Percentiles rank a stretch among this genome's conserved stretches.
phyloP scores from a whole-genome alignment of 2,797 vertebrate species.

The Pelobates cultripes region DNA sequence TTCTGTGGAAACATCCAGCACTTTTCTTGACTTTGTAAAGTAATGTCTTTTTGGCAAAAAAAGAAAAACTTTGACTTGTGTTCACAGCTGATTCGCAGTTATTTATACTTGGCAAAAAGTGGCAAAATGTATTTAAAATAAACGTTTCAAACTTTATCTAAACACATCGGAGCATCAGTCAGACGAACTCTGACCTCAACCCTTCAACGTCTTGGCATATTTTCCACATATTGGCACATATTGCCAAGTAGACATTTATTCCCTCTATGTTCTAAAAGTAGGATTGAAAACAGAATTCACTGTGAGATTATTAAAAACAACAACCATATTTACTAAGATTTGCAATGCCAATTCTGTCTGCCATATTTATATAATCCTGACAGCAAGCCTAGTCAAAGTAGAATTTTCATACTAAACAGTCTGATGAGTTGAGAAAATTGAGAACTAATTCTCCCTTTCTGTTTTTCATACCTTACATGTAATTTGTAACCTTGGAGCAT shows the following conservation, averaged over 20 bases:
- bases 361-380: too few species aligned
- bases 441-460: too few species aligned
- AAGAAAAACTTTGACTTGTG: background rate
- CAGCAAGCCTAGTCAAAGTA: too few species aligned
- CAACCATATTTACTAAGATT: background rate
- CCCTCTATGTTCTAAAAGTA: slow-evolving; percentile 24
- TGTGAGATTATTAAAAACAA: background rate
- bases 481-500: too few species aligned
- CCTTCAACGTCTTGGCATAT: slow-evolving; percentile 10
- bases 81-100: slow-evolving; percentile 17
- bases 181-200: slow-evolving; percentile 16
- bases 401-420: too few species aligned
- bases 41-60: background rate
- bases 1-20: background rate
- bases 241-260: slow-evolving; percentile 21
- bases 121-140: slow-evolving; percentile 18
- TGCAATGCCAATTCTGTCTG: background rate
- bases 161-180: background rate
- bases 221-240: slow-evolving; percentile 12
- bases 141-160: slow-evolving; percentile 3
- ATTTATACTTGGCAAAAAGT: slow-evolving; percentile 35
- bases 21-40: background rate
- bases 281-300: slow-evolving; percentile 24
- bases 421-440: too few species aligned
- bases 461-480: too few species aligned